Evolutionary conservation across 2,888 invertebrate species (phyloP), one percentile per base, ranked within the genome.

Genomic region (Nemurella pictetii): DNA sequence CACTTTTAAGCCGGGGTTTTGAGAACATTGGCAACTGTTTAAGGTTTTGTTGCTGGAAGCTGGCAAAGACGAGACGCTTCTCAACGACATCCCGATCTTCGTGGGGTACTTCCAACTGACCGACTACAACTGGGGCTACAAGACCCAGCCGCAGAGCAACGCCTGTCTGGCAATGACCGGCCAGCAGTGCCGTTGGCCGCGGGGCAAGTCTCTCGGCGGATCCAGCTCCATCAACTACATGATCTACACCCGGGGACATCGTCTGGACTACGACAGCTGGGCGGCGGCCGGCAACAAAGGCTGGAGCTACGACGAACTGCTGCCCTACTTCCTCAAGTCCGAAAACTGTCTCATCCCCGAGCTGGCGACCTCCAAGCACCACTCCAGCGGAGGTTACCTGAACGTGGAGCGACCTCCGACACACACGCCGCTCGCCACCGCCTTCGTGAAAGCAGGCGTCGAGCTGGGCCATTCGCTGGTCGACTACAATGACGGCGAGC

Each of bases 211-310:
- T 0, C 89, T 96, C 25, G 97, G 97, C 0, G 97, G 97, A 0
- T 94, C 95, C 2, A 96, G 96, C 35, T 94, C 96, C 7, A 94
- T 96, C 2, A 97, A 97, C 90, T 96, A 94, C 88, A 95, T 97
- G 94, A 91, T 96, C 0, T 97, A 97, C 89, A 94, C 95, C 0
- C 92, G 97, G 80, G 97, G 97, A 0, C 95, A 96, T 88, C 94
- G 94, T 20, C 91, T 91, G 80, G 97, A 97, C 91, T 97, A 95
- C 89, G 95, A 97, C 89, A 92, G 93, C 84, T 97, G 97, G 97
- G 94, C 92, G 25, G 90, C 90, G 30, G 91, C 94, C 89, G 97
- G 97, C 0, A 97, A 97, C 88, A 89, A 91, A 0, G 96, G 96
- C 0, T 97, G 97, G 97, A 93, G 94, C 85, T 96, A 94, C 89